phyloP scores from a whole-genome alignment of 2,797 vertebrate genomes.

The Xenopus petersii region DNA sequence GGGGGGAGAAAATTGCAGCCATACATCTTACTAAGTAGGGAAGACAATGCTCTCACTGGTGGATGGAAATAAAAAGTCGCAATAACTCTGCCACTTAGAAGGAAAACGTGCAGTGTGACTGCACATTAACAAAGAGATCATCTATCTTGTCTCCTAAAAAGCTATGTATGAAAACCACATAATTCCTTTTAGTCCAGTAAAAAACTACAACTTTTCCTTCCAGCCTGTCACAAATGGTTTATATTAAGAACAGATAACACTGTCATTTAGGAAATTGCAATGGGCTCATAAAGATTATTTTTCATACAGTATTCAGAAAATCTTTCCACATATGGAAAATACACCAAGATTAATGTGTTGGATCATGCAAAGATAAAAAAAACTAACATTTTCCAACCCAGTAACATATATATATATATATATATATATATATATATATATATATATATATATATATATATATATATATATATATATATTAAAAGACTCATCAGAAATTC shows the following conservation, averaged over 20 bases:
- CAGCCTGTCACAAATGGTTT: background rate
- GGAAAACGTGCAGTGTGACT: background rate
- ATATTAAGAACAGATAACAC: slow-evolving; percentile 12
- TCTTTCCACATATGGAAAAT: slow-evolving; percentile 10
- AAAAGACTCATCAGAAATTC: background rate
- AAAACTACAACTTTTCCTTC: background rate
- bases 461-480: background rate
- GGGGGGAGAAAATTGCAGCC: background rate
- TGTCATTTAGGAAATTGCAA: slow-evolving; percentile 22
- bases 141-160: slow-evolving; percentile 1
- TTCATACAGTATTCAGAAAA: background rate
- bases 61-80: background rate
- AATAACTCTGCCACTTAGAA: background rate
- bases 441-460: too few species aligned
- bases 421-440: too few species aligned
- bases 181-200: background rate
- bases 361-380: slow-evolving; percentile 6
- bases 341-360: background rate
- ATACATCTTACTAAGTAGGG: slow-evolving; percentile 1
- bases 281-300: background rate
- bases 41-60: background rate
- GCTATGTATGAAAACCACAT: slow-evolving; percentile 4
- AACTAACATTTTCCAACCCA: background rate
- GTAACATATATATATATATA: background rate
- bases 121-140: slow-evolving; percentile 3